Base-by-base conservation (phyloP, 2,888 invertebrate species). In the Amphipoea oculea region DNA sequence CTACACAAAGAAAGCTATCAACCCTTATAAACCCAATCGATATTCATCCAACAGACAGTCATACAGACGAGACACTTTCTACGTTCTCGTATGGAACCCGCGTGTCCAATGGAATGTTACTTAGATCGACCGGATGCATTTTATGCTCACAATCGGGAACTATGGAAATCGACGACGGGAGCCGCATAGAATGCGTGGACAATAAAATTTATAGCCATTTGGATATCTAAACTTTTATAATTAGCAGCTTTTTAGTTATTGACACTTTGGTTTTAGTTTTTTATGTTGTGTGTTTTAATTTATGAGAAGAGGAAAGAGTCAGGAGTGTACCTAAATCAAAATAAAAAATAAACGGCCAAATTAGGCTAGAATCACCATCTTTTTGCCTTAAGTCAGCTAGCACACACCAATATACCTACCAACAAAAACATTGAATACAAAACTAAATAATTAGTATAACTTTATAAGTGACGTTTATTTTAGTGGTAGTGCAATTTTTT, bases 121-220 rank as follows among this genome's bases (percentile, higher is more conserved):
- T 86, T 79, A 79, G 86, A 83, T 88, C 74, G 84, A 73, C 88
- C 88, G 88, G 88, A 88, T 88, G 83, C 82, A 80, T 81, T 88
- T 87, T 89, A 88, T 87, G 75, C 81, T 84, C 57, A 78, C 79
- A 78, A 83, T 80, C 78, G 88, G 81, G 83, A 87, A 84, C 86
- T 86, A 89, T 88, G 86, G 84, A 86, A 82, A 88, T 81, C 74
- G 71, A 76, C 79, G 81, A 84, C 87, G 72, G 81, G 85, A 84
- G 81, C 54, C 71, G 71, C 71, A 74, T 87, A 78, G 81, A 86
- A 70, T 74, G 77, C 36, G 76, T 72, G 51, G 57, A 88, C 81
- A 88, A 78, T 88, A 84, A 89, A 88, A 82, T 88, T 86, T 86
- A 88, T 88, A 78, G 66, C 68, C 65, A 79, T 82, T 86, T 80